Base-by-base conservation (phyloP, 2,888 invertebrate species). In the Listrodromus nycthemerus region DNA sequence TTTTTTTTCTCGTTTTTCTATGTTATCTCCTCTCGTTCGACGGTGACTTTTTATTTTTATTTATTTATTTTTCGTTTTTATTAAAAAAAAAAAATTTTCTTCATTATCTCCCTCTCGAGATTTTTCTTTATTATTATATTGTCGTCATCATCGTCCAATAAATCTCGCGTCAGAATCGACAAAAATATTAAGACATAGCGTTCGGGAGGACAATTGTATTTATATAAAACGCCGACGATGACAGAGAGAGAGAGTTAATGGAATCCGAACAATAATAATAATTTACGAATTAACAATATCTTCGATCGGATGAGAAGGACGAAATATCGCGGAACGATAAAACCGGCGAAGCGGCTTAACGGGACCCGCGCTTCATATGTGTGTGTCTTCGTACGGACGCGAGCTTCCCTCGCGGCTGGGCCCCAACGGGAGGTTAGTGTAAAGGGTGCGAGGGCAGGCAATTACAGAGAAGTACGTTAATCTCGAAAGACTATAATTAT, bases 401-500 rank as follows among this genome's bases (percentile, higher is more conserved):
- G 71, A 45, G 33, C 61, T 75, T 41, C n/a, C 66, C 41, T 45
- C 65, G 27, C 30, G 52, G 65, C 45, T 27, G n/a, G 71, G 74
- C 67, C 69, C 19, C 19, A 48, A 21, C 63, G 61, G 75, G 48
- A 33, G 70, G 52, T 27, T 50, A 52, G 33, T 66, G 74, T 52
- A 61, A 41, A 30, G 71, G 77, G 71, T 70, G 74, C 41, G 80
- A 66, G 71, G 77, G 48, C 66, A 80, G 78, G 71, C 82, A 82
- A 84, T 82, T 73, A 81, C 80, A 85, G 80, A 85, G 75, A 83
- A 71, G 82, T 82, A 73, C 70, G 77, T 80, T 84, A 81, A 81
- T 87, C 83, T 88, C 84, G 86, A 87, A 88, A 88, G 84, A 89
- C 87, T 90, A 90, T 91, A 91, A 90, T 91, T 90, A 91, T 89